Conservation (phyloP, 2,888 invertebrate genomes). For the Oeneis ivallda region DNA sequence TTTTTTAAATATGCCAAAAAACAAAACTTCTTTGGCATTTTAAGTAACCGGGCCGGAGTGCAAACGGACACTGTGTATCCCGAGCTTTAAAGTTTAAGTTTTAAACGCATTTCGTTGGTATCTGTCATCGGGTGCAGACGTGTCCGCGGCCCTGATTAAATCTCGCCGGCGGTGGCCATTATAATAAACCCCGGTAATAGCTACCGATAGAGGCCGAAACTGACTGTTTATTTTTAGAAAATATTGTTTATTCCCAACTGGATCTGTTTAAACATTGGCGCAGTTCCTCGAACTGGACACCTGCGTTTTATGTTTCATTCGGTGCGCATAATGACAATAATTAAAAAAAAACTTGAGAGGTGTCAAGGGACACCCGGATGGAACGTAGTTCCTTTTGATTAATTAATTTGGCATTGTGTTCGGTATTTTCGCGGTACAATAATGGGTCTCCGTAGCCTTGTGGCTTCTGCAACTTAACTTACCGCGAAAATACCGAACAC, state of each 20-base stretch:
- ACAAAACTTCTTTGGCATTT: too few relatives aligned
- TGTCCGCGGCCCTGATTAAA: slow-evolving; percentile 60
- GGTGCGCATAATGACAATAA: not conserved
- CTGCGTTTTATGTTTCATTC: slow-evolving; percentile 6
- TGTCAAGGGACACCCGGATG: too few relatives aligned
- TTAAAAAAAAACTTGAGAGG: too few relatives aligned
- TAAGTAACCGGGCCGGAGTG: not conserved
- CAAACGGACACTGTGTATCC: not conserved
- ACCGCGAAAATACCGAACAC: too few relatives aligned
- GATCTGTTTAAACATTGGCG: slow-evolving; percentile 4
- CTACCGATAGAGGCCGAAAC: slow-evolving; percentile 30
- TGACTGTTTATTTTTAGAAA: slow-evolving; percentile 28
- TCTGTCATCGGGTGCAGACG: slow-evolving; percentile 74
- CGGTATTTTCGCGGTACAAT: too few relatives aligned
- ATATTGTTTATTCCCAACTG: slow-evolving; percentile 15
- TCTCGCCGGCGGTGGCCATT: slow-evolving; percentile 68
- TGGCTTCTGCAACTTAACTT: too few relatives aligned
- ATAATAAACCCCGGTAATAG: slow-evolving; percentile 70
- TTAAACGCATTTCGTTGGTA: slow-evolving; percentile 70
- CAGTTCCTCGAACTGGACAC: slow-evolving; percentile 4
- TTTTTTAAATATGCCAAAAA: too few relatives aligned
- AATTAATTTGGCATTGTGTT: too few relatives aligned
- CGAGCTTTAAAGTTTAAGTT: slow-evolving; percentile 52
- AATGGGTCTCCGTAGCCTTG: too few relatives aligned
- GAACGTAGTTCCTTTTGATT: too few relatives aligned